Percentiles rank a stretch among this genome's conserved stretches.
Conservation (phyloP, 2,888 invertebrate species). For the Biston stratarius region DNA sequence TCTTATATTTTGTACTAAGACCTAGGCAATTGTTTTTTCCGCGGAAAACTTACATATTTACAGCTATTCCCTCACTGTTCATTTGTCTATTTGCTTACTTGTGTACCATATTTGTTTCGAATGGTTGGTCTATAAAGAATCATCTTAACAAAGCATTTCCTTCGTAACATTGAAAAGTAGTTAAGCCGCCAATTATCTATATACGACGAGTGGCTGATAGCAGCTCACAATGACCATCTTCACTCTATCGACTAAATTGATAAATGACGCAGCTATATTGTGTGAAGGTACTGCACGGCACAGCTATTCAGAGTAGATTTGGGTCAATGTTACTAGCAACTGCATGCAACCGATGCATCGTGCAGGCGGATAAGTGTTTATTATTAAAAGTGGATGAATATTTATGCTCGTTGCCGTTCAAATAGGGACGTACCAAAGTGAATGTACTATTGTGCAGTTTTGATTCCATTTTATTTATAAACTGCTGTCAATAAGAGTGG, state of each 20-base stretch:
- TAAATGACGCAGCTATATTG: conserved; percentile 60
- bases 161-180: conserved; percentile 22
- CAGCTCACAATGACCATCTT: conserved; percentile 43
- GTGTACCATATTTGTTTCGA: too few relatives aligned
- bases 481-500: neutral
- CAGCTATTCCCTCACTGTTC: too few relatives aligned
- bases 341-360: conserved; percentile 32
- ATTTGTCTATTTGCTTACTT: too few relatives aligned
- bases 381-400: conserved; percentile 15
- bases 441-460: neutral
- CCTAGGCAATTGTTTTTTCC: too few relatives aligned
- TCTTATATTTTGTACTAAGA: too few relatives aligned
- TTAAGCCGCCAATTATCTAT: conserved; percentile 4
- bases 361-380: neutral
- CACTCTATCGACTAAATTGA: conserved; percentile 60
- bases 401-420: neutral
- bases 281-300: conserved; percentile 42
- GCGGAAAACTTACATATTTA: too few relatives aligned
- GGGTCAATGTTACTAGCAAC: conserved; percentile 60
- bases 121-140: too few relatives aligned
- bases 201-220: conserved; percentile 13
- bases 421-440: neutral
- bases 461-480: neutral
- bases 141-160: conserved; percentile 1
- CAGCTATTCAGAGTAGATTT: conserved; percentile 50